These are phyloP conservation scores for Melanotaenia pygmaea DNA, from an alignment of 2,797 vertebrate species.

Conservation along the genomic window DNA sequence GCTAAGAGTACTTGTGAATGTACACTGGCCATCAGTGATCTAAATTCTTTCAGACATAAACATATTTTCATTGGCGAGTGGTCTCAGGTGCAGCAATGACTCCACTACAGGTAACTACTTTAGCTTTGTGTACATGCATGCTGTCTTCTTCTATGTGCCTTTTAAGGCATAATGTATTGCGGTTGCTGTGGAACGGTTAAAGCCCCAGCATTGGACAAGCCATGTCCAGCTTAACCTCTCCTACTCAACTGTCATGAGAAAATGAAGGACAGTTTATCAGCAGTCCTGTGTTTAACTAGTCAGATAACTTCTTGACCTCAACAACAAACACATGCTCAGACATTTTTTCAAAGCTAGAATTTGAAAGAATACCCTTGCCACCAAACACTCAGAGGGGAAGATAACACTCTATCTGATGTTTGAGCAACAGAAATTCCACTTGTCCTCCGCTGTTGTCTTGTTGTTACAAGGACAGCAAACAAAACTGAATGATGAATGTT, in stretches of 20 bases:
- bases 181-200: background rate
- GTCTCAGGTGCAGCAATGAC: no score
- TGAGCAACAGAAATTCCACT: slow-evolving; percentile 10
- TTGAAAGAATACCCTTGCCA: slow-evolving; percentile 17
- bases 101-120: no score
- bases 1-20: no score
- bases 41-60: no score
- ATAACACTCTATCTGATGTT: slow-evolving; percentile 9
- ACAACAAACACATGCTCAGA: slow-evolving; percentile 2
- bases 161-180: no score
- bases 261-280: slow-evolving; percentile 40
- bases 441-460: slow-evolving; percentile 11
- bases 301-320: slow-evolving; percentile 35
- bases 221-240: slow-evolving; percentile 2
- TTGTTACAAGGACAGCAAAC: slow-evolving; percentile 26
- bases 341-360: slow-evolving; percentile 10
- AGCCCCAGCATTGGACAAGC: background rate
- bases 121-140: no score
- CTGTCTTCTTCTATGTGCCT: no score
- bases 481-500: slow-evolving; percentile 6
- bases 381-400: slow-evolving; percentile 17
- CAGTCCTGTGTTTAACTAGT: slow-evolving; percentile 11
- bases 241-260: slow-evolving; percentile 1
- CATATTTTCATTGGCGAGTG: no score
- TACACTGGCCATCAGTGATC: no score